phyloP scores from a whole-genome alignment of 2,888 invertebrate species.

The Trichopoda pennipes region DNA sequence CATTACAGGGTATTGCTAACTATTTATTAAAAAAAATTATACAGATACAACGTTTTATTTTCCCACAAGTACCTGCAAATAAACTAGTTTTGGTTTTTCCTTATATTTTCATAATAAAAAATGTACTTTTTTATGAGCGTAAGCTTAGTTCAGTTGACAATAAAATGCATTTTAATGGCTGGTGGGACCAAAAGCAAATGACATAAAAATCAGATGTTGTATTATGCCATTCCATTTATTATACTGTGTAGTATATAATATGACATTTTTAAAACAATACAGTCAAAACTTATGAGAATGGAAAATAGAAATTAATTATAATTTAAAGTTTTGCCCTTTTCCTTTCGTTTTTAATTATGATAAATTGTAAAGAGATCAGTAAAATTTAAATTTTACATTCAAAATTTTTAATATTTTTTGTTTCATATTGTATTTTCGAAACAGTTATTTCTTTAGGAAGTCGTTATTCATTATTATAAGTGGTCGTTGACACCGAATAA shows the following conservation, averaged over 20 bases:
- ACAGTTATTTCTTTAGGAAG: too few relatives aligned
- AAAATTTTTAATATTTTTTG: too few relatives aligned
- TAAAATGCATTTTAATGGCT: conserved; percentile 46
- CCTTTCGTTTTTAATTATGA: too few relatives aligned
- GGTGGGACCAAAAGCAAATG: conserved; percentile 42
- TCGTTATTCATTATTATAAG: too few relatives aligned
- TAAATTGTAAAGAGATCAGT: too few relatives aligned
- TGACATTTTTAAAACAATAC: neutral
- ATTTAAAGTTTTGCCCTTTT: too few relatives aligned
- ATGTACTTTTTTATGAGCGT: conserved; percentile 18
- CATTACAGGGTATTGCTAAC: conserved; percentile 10
- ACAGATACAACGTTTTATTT: conserved; percentile 36
- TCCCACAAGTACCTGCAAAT: conserved; percentile 47
- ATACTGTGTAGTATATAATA: neutral
- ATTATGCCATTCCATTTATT: conserved; percentile 44
- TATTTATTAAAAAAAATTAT: conserved; percentile 38
- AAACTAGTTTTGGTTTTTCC: conserved; percentile 53
- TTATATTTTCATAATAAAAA: neutral
- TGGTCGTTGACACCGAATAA: too few relatives aligned
- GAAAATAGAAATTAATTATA: too few relatives aligned
- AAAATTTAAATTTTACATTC: too few relatives aligned
- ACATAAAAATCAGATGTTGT: conserved; percentile 36
- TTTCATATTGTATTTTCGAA: too few relatives aligned
- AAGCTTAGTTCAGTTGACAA: conserved; percentile 35
- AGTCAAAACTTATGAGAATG: neutral